These are phyloP conservation scores for Diarsia mendica DNA, from an alignment of 2,888 invertebrate species.

Conservation along the genomic window DNA sequence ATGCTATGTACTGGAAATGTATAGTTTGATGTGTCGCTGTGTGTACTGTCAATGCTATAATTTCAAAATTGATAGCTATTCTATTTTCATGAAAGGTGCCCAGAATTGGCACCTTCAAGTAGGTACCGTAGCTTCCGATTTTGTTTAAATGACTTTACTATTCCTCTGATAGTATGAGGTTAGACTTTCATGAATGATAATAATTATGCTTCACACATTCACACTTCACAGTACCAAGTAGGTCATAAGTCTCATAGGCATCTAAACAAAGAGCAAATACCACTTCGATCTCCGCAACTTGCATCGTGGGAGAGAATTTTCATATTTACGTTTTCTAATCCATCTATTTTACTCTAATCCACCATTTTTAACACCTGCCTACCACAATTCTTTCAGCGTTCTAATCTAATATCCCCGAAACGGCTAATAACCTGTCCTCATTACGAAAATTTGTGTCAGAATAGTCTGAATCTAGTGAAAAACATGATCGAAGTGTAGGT, in stretches of 20 bases:
- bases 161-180: too few relatives aligned
- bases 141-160: too few relatives aligned
- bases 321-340: not conserved
- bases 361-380: not conserved
- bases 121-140: too few relatives aligned
- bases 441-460: slow-evolving; percentile 21
- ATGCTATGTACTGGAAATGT: too few relatives aligned
- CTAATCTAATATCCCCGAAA: slow-evolving; percentile 5
- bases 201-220: too few relatives aligned
- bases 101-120: not conserved
- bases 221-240: not conserved
- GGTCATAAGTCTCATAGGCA: not conserved
- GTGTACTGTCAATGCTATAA: not conserved
- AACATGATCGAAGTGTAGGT: slow-evolving; percentile 44
- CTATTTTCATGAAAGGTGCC: not conserved
- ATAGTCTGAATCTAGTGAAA: slow-evolving; percentile 29
- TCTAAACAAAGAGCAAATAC: not conserved
- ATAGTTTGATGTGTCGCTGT: too few relatives aligned
- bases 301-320: not conserved
- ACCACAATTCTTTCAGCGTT: slow-evolving; percentile 11
- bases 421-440: slow-evolving; percentile 3
- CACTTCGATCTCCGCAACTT: not conserved
- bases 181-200: not conserved
- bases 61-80: not conserved
- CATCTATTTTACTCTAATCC: not conserved